phyloP scores from a whole-genome alignment of 2,113 vertebrate genomes.

The Chloropsis hardwickii region DNA sequence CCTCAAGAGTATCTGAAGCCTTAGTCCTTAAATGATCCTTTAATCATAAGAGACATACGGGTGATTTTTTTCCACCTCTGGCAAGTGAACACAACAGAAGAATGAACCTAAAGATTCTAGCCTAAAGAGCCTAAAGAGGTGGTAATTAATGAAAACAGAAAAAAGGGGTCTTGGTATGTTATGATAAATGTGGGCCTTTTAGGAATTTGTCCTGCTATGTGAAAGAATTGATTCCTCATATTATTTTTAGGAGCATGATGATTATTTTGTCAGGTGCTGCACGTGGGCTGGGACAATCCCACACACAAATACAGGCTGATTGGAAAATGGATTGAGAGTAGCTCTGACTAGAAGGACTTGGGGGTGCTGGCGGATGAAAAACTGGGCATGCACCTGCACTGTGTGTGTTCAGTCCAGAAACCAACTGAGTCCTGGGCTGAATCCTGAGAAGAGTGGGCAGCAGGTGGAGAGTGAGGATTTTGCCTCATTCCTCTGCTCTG shows the following conservation, averaged over 20 bases:
- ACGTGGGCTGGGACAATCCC: fast-evolving
- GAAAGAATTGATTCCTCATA: background rate
- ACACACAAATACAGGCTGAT: background rate
- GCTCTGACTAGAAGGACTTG: background rate
- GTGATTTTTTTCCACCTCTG: background rate
- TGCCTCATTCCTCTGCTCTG: background rate
- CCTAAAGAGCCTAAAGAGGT: background rate
- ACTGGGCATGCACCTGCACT: too few relatives aligned
- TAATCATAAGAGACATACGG: background rate
- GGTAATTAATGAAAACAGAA: background rate
- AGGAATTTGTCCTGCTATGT: background rate
- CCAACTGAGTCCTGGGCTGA: fast-evolving
- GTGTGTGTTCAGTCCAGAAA: background rate
- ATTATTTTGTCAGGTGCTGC: background rate
- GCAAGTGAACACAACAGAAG: background rate
- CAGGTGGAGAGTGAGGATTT: background rate
- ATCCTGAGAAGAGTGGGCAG: too few relatives aligned
- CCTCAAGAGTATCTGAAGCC: background rate
- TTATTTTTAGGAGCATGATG: background rate
- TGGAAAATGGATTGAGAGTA: background rate
- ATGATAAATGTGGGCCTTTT: background rate
- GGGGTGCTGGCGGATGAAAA: background rate
- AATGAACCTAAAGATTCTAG: background rate
- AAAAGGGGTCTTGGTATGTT: background rate
- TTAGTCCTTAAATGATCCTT: background rate